phyloP scores from a whole-genome alignment of 2,113 vertebrate genomes.

The Pampusana beccarii region DNA sequence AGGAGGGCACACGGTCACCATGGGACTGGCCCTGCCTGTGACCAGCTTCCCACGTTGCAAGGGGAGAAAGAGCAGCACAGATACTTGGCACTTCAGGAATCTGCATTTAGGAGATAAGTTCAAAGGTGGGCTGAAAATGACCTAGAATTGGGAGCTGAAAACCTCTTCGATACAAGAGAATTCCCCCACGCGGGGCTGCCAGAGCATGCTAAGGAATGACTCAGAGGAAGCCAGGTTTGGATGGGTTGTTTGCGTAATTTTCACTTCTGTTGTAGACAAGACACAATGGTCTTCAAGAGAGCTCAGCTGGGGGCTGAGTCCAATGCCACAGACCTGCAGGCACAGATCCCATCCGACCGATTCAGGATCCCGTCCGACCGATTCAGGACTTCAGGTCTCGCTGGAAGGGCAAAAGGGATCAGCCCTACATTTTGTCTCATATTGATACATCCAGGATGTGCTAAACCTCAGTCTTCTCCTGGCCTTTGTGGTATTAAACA shows the following conservation, averaged over 20 bases:
- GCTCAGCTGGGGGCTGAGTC: not conserved
- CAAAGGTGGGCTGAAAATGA: not conserved
- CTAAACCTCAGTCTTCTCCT: not conserved
- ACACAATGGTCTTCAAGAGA: not conserved
- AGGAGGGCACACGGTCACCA: not conserved
- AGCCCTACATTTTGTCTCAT: not conserved
- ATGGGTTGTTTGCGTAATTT: not conserved
- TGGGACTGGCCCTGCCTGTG: not conserved
- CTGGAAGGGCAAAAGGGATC: not conserved
- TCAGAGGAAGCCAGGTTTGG: not conserved
- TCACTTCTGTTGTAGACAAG: not conserved
- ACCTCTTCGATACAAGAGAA: not conserved
- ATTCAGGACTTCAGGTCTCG: not conserved
- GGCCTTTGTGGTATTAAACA: not conserved
- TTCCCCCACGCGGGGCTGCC: rapidly evolving
- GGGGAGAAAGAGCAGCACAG: not conserved
- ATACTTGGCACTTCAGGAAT: not conserved
- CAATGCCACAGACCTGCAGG: not conserved
- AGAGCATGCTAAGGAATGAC: not conserved
- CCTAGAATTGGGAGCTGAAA: not conserved
- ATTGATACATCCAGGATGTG: not conserved
- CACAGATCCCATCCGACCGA: rapidly evolving
- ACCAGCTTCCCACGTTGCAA: not conserved
- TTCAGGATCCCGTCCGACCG: rapidly evolving
- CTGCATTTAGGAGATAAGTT: not conserved